Conservation (phyloP, 1,140 invertebrate genomes). For the Drosophila nannoptera region DNA sequence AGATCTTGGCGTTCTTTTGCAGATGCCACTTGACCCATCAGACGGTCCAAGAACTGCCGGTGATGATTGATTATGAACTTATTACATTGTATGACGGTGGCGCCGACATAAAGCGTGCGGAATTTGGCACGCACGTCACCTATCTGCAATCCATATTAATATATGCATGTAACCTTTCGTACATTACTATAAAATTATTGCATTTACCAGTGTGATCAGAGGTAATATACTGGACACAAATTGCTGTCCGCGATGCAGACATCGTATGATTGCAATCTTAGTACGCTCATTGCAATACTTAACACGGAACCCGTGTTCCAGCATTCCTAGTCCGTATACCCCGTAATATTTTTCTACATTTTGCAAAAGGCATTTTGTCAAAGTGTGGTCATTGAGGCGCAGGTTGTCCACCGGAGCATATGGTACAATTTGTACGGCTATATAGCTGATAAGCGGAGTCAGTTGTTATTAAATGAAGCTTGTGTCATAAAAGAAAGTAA, state of each 20-base stretch:
- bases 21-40: slow-evolving; percentile 70
- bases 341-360: slow-evolving; percentile 86
- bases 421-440: slow-evolving; percentile 82
- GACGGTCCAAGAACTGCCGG: slow-evolving; percentile 77
- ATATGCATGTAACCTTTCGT: not conserved
- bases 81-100: slow-evolving; percentile 89
- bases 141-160: slow-evolving; percentile 75
- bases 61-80: slow-evolving; percentile 86
- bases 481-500: slow-evolving; percentile 19
- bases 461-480: not conserved
- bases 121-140: slow-evolving; percentile 82
- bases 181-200: not conserved
- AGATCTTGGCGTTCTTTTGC: slow-evolving; percentile 81
- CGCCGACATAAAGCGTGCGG: slow-evolving; percentile 85
- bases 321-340: slow-evolving; percentile 85
- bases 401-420: slow-evolving; percentile 80
- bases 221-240: slow-evolving; percentile 85
- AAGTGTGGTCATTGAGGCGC: slow-evolving; percentile 80
- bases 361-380: slow-evolving; percentile 82
- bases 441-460: slow-evolving; percentile 80
- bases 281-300: slow-evolving; percentile 89
- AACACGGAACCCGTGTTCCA: slow-evolving; percentile 85
- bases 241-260: slow-evolving; percentile 86
- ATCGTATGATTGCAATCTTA: slow-evolving; percentile 85
- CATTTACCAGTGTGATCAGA: slow-evolving; percentile 80